Evolutionary conservation across 2,888 invertebrate genomes (phyloP), one percentile per base, ranked within the genome.

Genomic region (Nomada ferruginata): DNA sequence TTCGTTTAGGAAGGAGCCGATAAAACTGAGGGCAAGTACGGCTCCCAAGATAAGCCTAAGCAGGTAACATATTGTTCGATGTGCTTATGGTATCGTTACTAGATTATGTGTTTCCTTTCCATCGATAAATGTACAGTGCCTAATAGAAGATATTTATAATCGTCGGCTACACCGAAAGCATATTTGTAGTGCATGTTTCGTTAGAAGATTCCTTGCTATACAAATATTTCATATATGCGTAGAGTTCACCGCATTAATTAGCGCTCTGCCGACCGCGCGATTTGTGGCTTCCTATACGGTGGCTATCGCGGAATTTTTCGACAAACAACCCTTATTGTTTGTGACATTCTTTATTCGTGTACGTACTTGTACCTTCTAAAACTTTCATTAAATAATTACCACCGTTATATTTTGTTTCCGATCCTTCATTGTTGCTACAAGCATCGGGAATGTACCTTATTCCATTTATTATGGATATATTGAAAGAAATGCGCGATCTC

Each of bases 21-120:
- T 18, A 98, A 98, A 94, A 93, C 94, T 79, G 98, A 99, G 91
- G 95, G 98, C 87, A 99, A 99, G 94, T 98, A 98, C 94, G 98
- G 98, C 44, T 96, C 96, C 76, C 98, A 97, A 94, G 98, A 98
- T 91, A 98, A 98, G 94, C 98, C 98, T 4, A 98, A 98, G 91
- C 98, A 98, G 94, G 95, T 97, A 92, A 91, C 87, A 88, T 20
- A 52, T 86, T 85, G 90, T 87, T 90, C 87, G 86, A 85, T 89
- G 90, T 87, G 87, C 84, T 91, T 85, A 88, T 84, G 82, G 87
- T 77, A 76, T 86, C 66, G 61, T 87, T 79, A 82, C 73, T 75
- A 36, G 53, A 78, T 64, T 79, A 77, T 61, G 55, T 78, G 75
- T 83, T 81, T 60, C 36, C n/a, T 71, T 75, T 80, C 69, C 63